These are phyloP conservation scores for Polyodon spathula DNA, from an alignment of 2,113 vertebrate species.

Conservation along the genomic window DNA sequence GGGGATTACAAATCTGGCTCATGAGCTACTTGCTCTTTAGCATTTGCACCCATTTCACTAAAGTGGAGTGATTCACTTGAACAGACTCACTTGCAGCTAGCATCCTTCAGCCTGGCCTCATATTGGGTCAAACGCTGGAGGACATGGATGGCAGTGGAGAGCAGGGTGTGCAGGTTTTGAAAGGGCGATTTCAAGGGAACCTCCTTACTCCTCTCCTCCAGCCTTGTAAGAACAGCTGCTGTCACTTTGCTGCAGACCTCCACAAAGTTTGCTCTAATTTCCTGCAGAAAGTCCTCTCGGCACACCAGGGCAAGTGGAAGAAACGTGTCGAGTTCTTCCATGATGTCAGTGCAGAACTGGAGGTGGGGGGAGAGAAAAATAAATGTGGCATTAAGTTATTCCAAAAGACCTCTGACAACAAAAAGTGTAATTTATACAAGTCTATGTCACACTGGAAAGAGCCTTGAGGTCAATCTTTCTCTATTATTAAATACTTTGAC, in stretches of 20 bases:
- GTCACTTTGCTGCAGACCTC: conserved; percentile 73
- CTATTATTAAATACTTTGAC: not conserved
- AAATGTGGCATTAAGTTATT: conserved; percentile 42
- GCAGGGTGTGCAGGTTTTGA: conserved; percentile 56
- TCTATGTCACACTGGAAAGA: not conserved
- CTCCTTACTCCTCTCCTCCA: conserved; percentile 68
- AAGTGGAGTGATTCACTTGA: not conserved
- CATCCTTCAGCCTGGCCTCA: conserved; percentile 60
- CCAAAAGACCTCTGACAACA: conserved; percentile 31
- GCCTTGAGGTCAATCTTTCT: not conserved
- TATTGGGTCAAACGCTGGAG: conserved; percentile 64
- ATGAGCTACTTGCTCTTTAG: not conserved
- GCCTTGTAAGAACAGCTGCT: conserved; percentile 61
- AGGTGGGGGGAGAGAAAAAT: conserved; percentile 26
- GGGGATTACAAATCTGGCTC: not conserved
- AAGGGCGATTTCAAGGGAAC: conserved; percentile 65
- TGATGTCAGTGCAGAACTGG: conserved; percentile 82
- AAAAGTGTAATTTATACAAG: conserved; percentile 31
- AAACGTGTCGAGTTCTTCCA: conserved; percentile 74
- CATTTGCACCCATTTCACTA: not conserved
- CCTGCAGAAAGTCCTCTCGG: conserved; percentile 67
- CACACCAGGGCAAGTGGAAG: conserved; percentile 80
- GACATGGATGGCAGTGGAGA: conserved; percentile 67
- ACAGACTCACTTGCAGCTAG: conserved; percentile 60
- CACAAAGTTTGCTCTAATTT: conserved; percentile 74